A percentile compares a stretch with the other conserved stretches of the same genome.
Conservation (phyloP, 2,113 vertebrate species). For the Pithys albifrons region DNA sequence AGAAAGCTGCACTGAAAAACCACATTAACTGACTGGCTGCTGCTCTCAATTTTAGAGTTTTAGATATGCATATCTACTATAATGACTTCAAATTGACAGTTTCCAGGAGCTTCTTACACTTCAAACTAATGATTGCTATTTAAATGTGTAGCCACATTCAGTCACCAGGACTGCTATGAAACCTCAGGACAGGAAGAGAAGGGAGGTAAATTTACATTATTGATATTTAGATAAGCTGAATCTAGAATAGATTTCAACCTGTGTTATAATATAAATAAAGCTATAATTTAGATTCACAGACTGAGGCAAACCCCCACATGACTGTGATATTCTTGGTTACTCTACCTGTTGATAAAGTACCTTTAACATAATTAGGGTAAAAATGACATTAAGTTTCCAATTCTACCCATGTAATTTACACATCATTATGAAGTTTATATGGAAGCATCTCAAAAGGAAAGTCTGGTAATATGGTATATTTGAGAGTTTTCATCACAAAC, state of each 20-base stretch:
- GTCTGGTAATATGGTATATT: not conserved
- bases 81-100: constrained; percentile 48
- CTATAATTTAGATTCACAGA: not conserved
- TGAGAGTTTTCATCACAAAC: not conserved
- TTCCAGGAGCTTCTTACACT: constrained; percentile 25
- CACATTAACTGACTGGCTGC: not conserved
- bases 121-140: constrained; percentile 2
- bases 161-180: not conserved
- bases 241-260: not conserved
- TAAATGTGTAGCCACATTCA: not conserved
- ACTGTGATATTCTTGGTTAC: not conserved
- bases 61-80: not conserved
- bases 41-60: constrained; percentile 17
- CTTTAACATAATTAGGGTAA: not conserved
- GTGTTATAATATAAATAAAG: not conserved
- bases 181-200: not conserved
- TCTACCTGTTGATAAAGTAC: not conserved
- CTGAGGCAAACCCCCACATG: not conserved
- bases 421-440: not conserved
- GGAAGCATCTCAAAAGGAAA: not conserved
- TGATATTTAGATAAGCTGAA: not conserved
- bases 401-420: not conserved
- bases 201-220: not conserved
- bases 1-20: constrained; percentile 15
- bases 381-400: not conserved